Base-by-base conservation (phyloP, 2,113 vertebrate genomes). In the Microtus richardsoni region DNA sequence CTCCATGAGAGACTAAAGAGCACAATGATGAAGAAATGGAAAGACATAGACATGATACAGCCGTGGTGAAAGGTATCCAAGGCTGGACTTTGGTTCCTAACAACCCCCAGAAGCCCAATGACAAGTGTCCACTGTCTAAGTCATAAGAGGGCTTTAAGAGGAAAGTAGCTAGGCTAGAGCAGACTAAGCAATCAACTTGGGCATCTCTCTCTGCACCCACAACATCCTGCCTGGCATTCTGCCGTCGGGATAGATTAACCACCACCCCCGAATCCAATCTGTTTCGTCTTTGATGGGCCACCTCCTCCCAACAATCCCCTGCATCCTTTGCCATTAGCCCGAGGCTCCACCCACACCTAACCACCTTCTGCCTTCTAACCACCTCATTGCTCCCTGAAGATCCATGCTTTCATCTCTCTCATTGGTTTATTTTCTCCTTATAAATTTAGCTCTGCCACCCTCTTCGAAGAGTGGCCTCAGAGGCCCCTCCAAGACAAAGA, bases 381-480 rank as follows among this genome's bases (percentile, higher is more conserved):
- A 30, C 60, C 60, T 71, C 89, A n/a, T 5, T 41, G 26, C 30
- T 70, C 88, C 91, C 79, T 41, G 74, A 93, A 94, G 68, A 62
- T 6, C 28, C 75, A 41, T 9, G 4, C 11, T 24, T 87, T 36
- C 3, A 0, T 9, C 91, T 68, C 19, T 73, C 39, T n/a, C 47
- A 39, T 6, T 47, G 68, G 52, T 22, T 93, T 74, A 33, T 28
- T 82, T 93, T 47, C 64, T 90, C 52, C 24, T 62, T 75, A 64
- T 66, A 70, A 88, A 28, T 44, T 39, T 77, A 52, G 7, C 36
- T 36, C 82, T 41, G 24, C 68, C 41, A 52, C 66, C 44, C 26
- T 78, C 44, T 75, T 64, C 4, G 8, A 1, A 41, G 49, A 41
- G 66, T 11, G 3, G 26, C n/a, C 91, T 64, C 80, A 54, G 30